Conservation (phyloP, 2,797 vertebrate species). For the Molothrus ater region DNA sequence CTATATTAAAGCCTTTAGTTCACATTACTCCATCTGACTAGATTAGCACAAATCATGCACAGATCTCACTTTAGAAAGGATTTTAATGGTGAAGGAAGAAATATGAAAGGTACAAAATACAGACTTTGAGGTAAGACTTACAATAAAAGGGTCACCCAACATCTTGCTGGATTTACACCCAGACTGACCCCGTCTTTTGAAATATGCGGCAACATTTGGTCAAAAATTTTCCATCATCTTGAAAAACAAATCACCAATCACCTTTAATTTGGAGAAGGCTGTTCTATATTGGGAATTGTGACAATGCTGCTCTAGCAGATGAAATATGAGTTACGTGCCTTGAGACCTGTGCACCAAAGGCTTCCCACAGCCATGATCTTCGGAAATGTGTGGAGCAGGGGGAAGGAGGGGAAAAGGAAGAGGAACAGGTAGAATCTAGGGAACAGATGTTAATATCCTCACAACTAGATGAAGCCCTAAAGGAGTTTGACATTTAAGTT, state of each 20-base stretch:
- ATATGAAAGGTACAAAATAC: not conserved
- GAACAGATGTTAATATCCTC: slow-evolving; percentile 4
- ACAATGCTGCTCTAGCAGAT: not conserved
- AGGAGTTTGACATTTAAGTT: not conserved
- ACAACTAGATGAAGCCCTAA: not conserved
- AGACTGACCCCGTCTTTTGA: not conserved
- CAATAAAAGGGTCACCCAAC: not conserved
- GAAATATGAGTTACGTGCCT: not conserved
- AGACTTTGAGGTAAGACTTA: not conserved
- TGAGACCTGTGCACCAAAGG: not conserved
- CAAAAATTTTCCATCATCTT: not conserved
- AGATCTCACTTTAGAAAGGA: not conserved
- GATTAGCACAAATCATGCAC: not conserved
- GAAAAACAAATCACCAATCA: not conserved
- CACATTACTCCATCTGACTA: not conserved
- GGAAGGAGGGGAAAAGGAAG: slow-evolving; percentile 9
- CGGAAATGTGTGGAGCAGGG: not conserved
- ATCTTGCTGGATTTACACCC: not conserved
- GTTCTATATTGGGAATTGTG: not conserved
- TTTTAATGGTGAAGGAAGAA: not conserved
- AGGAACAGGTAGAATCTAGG: slow-evolving; percentile 25
- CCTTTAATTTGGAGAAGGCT: not conserved
- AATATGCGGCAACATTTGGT: not conserved
- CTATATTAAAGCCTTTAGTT: not conserved
- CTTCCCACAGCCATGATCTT: slow-evolving; percentile 17